Percentiles rank a stretch among this genome's conserved stretches.
Evolutionary conservation across 2,797 vertebrate species (phyloP).

Genomic region (Aeoliscus strigatus): DNA sequence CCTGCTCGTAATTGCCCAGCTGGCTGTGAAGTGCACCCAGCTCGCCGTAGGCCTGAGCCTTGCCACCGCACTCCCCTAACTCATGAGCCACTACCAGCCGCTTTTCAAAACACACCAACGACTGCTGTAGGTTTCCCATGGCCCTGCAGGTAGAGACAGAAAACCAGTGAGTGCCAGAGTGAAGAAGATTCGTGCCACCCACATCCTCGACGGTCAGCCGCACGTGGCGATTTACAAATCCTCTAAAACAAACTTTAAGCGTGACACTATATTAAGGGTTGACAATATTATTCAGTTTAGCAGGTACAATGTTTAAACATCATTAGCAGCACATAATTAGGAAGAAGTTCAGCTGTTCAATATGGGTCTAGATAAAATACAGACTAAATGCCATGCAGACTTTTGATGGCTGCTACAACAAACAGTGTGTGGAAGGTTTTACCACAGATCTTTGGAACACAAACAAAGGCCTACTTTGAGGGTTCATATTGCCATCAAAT

Average conservation of each 20-base stretch:
- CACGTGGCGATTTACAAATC: too few relatives aligned
- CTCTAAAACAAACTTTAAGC: too few relatives aligned
- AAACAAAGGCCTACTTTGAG: constrained; percentile 18
- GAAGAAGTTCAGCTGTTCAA: too few relatives aligned
- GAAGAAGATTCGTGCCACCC: constrained; percentile 14
- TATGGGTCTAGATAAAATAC: too few relatives aligned
- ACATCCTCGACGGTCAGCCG: too few relatives aligned
- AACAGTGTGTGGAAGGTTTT: too few relatives aligned
- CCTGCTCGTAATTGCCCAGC: constrained; percentile 94
- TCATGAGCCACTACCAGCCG: constrained; percentile 93
- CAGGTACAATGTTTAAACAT: too few relatives aligned
- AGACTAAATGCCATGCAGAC: too few relatives aligned
- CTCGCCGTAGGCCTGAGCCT: constrained; percentile 95
- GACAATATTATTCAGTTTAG: too few relatives aligned
- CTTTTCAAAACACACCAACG: constrained; percentile 97
- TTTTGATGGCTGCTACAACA: too few relatives aligned
- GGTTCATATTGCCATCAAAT: constrained; percentile 8
- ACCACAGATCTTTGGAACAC: constrained; percentile 21
- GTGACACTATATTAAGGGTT: too few relatives aligned
- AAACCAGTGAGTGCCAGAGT: constrained; percentile 8
- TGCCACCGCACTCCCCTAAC: constrained; percentile 86
- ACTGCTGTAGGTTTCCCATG: constrained; percentile 95
- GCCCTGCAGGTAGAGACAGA: constrained; percentile 75
- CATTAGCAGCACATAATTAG: too few relatives aligned
- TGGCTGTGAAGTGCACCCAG: constrained; percentile 94